Base-by-base conservation (phyloP, 2,888 invertebrate species). In the Epiblema foenella region DNA sequence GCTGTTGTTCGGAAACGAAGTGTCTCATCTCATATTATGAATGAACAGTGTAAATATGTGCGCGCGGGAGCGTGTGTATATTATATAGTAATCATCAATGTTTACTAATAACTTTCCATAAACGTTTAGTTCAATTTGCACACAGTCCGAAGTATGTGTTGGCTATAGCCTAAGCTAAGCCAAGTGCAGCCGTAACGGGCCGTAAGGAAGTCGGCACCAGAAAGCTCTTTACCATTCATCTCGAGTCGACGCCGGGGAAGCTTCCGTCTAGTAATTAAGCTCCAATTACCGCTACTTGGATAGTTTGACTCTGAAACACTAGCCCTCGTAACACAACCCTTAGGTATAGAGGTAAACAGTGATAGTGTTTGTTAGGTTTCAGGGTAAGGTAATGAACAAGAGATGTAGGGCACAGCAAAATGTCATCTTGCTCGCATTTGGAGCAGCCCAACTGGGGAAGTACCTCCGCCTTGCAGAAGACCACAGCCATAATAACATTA, bases 191-290 rank as follows among this genome's bases (percentile, higher is more conserved):
- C 12, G 52, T 17, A n/a, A 15, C 49, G 49, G 7, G 17, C 49
- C 49, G n/a, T n/a, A n/a, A 15, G 49, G 49, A 49, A 15, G 7
- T 17, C 12, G 20, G 56, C 29, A 29, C n/a, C 52, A 56, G 24
- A 56, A 29, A 24, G 29, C n/a, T n/a, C 29, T 56, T n/a, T n/a
- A 29, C 29, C 18, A 54, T 56, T 56, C 56, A 29, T 56, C 56
- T 29, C 56, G 15, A 9, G 12, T n/a, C 56, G 56, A 9, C 56
- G 56, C 56, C 56, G 56, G 29, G n/a, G n/a, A 29, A 56, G 56
- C 15, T 56, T 56, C 56, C 42, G 39, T 39, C 12, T 46, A 46
- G 42, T 65, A 65, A 65, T 65, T 65, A 65, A 56, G 56, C 56
- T 29, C 42, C 56, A 17, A 56, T 65, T 65, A 29, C 24, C 5